Evolutionary conservation across 2,888 invertebrate genomes (phyloP).

Genomic region (Spilosoma lubricipeda): DNA sequence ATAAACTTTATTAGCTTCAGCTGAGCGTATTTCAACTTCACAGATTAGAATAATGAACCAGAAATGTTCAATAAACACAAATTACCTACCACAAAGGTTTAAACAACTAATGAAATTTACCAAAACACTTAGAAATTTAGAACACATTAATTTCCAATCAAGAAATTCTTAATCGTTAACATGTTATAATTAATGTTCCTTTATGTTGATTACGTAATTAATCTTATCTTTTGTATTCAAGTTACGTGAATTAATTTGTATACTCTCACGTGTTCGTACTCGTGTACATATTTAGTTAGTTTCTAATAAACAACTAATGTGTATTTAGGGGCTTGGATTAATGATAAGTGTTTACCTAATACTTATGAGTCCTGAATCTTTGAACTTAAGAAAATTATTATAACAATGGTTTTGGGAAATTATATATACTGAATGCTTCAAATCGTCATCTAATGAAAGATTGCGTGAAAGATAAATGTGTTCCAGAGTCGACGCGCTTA

Average conservation of each 20-base stretch:
- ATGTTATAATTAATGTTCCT: constrained; percentile 21
- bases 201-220: constrained; percentile 48
- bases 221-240: constrained; percentile 50
- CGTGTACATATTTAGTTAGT: constrained; percentile 22
- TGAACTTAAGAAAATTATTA: constrained; percentile 31
- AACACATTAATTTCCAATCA: constrained; percentile 40
- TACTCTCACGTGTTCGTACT: constrained; percentile 15
- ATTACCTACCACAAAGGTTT: not conserved
- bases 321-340: constrained; percentile 41
- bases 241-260: constrained; percentile 48
- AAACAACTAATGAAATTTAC: constrained; percentile 24
- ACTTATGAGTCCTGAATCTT: constrained; percentile 26
- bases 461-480: no score
- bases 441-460: no score
- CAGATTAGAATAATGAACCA: not conserved
- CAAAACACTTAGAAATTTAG: not conserved
- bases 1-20: not conserved
- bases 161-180: constrained; percentile 31
- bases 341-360: constrained; percentile 39
- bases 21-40: not conserved
- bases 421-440: no score
- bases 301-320: constrained; percentile 39
- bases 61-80: not conserved
- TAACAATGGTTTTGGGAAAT: not conserved
- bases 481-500: no score